Conservation (phyloP, 2,797 vertebrate genomes). For the Coccyzus lansbergi region DNA sequence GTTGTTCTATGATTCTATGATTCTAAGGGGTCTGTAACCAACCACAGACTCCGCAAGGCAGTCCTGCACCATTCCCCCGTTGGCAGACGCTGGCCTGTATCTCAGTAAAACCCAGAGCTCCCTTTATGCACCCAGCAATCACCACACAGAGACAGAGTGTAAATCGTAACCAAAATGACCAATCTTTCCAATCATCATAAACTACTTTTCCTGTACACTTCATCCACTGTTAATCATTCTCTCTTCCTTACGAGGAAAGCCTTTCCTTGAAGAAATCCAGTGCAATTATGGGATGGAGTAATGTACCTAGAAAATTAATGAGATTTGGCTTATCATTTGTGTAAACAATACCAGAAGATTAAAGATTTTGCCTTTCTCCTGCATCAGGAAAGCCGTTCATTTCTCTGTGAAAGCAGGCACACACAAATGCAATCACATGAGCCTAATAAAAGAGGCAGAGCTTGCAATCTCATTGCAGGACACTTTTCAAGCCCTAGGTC, state of each 20-base stretch:
- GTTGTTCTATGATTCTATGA: no score
- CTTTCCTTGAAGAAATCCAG: background rate
- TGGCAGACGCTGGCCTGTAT: background rate
- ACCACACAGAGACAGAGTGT: background rate
- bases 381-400: background rate
- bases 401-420: background rate
- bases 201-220: constrained; percentile 34
- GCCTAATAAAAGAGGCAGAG: background rate
- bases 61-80: background rate
- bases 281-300: background rate
- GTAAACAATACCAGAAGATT: background rate
- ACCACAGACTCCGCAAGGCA: rapidly evolving
- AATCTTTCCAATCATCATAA: constrained; percentile 9
- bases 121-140: background rate
- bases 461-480: background rate
- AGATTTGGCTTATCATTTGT: background rate
- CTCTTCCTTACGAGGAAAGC: background rate
- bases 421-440: background rate
- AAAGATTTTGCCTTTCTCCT: background rate
- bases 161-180: constrained; percentile 4
- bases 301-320: background rate
- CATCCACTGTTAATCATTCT: background rate
- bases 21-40: background rate
- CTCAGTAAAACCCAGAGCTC: background rate
- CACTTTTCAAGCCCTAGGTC: background rate